phyloP scores from a whole-genome alignment of 2,797 vertebrate genomes.

The Anguilla obscura region DNA sequence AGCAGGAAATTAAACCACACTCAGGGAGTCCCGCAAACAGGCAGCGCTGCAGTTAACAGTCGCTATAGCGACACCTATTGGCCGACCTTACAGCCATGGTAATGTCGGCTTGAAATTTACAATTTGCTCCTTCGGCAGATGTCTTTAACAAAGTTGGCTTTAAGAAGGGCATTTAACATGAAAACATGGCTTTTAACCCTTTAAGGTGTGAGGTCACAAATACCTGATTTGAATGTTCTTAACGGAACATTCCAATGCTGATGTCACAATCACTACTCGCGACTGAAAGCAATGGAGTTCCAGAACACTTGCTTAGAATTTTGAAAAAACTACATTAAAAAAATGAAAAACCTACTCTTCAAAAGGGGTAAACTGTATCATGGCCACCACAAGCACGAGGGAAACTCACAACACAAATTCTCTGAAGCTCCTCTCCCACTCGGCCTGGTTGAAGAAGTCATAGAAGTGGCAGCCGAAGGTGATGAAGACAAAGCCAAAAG shows the following conservation, averaged over 20 bases:
- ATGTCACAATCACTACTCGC: too few relatives aligned
- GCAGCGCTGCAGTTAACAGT: conserved; percentile 42
- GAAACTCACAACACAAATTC: conserved; percentile 92
- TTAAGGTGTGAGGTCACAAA: neutral
- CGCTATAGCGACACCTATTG: conserved; percentile 44
- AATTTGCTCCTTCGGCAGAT: too few relatives aligned
- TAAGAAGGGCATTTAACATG: neutral
- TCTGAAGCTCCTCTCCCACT: conserved; percentile 97
- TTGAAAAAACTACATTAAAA: too few relatives aligned
- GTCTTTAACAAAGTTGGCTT: too few relatives aligned
- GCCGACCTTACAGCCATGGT: neutral
- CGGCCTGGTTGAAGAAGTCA: conserved; percentile 97
- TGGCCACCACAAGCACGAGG: neutral
- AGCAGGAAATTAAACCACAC: conserved; percentile 49
- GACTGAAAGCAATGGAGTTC: neutral
- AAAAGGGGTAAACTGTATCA: neutral
- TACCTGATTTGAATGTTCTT: neutral
- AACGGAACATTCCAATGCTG: neutral
- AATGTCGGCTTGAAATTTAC: conserved; percentile 61
- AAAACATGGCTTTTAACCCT: neutral
- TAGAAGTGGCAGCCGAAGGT: conserved; percentile 98
- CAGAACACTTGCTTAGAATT: neutral
- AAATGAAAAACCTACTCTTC: neutral
- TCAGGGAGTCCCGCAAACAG: conserved; percentile 36
- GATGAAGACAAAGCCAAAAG: conserved; percentile 94